Conservation (phyloP, 2,797 vertebrate species). For the Myotis pilosus region DNA sequence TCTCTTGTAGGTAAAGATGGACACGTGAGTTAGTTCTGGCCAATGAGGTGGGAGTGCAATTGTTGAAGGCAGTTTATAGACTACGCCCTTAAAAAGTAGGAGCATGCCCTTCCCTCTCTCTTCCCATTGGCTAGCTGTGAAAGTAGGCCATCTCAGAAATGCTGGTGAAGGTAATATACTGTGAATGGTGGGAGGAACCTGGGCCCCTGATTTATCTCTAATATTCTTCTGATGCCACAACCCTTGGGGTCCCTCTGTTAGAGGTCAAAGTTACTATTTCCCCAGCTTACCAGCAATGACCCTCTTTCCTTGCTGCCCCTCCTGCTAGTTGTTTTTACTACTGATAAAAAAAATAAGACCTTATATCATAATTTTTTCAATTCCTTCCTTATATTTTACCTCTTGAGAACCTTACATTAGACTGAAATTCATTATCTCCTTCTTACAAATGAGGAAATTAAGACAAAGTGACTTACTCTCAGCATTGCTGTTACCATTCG, state of each 20-base stretch:
- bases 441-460: not conserved
- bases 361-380: not conserved
- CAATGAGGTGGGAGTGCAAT: not conserved
- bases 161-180: not conserved
- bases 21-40: not conserved
- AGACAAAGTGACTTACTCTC: not conserved
- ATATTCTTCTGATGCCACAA: not conserved
- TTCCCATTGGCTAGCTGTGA: not conserved
- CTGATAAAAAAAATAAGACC: not conserved
- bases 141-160: not conserved
- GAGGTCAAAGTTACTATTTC: not conserved
- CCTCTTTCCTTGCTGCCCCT: not conserved
- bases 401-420: not conserved
- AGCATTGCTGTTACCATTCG: not conserved
- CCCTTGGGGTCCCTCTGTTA: not conserved
- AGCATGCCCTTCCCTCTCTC: not conserved
- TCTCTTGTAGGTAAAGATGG: not conserved
- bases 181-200: not conserved
- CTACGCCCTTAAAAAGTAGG: not conserved
- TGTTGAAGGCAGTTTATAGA: not conserved
- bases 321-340: not conserved
- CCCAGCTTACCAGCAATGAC: not conserved
- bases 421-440: not conserved
- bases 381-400: conserved; percentile 7
- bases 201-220: not conserved